A percentile compares a stretch with the other conserved stretches of the same genome.
These are phyloP conservation scores for Pharmacophagus antenor DNA, from an alignment of 2,888 invertebrate genomes.

Conservation along the genomic window DNA sequence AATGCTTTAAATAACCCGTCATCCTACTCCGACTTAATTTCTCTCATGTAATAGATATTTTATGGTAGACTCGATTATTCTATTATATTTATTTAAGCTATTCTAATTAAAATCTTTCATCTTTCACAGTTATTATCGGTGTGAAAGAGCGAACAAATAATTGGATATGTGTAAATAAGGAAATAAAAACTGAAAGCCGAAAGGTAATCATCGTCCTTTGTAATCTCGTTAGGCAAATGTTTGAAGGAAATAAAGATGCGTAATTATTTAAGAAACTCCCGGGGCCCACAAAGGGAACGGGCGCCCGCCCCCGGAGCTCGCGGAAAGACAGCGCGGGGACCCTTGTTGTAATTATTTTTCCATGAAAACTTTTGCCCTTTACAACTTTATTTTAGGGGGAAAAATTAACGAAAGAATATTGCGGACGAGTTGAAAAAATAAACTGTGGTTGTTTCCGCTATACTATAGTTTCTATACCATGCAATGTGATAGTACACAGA, in stretches of 20 bases:
- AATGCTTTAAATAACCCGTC: no score
- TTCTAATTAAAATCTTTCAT: background rate
- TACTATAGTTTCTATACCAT: no score
- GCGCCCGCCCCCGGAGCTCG: constrained; percentile 36
- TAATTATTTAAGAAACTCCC: constrained; percentile 71
- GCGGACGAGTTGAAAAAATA: constrained; percentile 4
- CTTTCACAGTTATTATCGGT: background rate
- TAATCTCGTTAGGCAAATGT: constrained; percentile 71
- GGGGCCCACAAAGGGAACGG: constrained; percentile 46
- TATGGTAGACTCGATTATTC: no score
- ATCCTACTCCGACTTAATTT: no score
- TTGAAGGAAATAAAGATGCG: constrained; percentile 58
- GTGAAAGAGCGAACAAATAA: background rate
- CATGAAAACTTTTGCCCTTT: constrained; percentile 61
- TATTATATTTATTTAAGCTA: background rate
- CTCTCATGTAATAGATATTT: no score
- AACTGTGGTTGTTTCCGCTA: no score
- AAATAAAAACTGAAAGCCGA: constrained; percentile 38
- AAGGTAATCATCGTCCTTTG: constrained; percentile 58
- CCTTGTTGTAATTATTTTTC: constrained; percentile 76
- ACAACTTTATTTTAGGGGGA: constrained; percentile 50
- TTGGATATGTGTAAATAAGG: constrained; percentile 3
- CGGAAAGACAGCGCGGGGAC: constrained; percentile 49
- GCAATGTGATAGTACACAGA: no score
- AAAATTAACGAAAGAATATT: constrained; percentile 38